A percentile compares a stretch with the other conserved stretches of the same genome.
phyloP scores from a whole-genome alignment of 2,888 invertebrate genomes.

The Argyresthia goedartella region DNA sequence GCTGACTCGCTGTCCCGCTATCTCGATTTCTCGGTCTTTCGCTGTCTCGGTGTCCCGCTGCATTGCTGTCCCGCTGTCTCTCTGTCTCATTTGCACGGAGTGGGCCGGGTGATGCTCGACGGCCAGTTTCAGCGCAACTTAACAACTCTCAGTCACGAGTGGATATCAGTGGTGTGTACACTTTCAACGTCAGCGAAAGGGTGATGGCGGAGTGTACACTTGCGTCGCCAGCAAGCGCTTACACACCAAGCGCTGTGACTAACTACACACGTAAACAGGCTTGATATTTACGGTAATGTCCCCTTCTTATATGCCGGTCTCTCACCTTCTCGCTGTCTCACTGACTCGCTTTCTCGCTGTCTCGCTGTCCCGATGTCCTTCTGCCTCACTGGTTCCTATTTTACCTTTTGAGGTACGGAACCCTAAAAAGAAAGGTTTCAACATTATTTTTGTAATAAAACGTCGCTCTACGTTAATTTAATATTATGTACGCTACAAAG shows the following conservation, averaged over 20 bases:
- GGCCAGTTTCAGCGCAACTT: constrained; percentile 54
- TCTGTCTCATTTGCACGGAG: background rate
- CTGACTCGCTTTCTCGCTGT: background rate
- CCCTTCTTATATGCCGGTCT: constrained; percentile 30
- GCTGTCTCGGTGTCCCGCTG: background rate
- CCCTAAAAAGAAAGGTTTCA: background rate
- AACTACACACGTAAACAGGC: constrained; percentile 52
- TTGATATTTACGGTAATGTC: constrained; percentile 65
- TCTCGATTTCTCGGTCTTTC: background rate
- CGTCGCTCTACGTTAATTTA: too few relatives aligned
- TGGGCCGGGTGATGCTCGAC: constrained; percentile 37
- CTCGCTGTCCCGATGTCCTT: background rate
- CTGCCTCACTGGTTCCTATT: background rate
- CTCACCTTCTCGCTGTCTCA: constrained; percentile 23
- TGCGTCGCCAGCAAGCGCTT: constrained; percentile 66
- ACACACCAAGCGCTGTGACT: constrained; percentile 39
- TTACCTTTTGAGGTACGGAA: too few relatives aligned
- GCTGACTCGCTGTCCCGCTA: background rate
- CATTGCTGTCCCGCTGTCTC: background rate
- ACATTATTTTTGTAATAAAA: background rate
- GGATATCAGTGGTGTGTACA: constrained; percentile 74
- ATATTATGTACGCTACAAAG: too few relatives aligned
- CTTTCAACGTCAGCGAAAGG: constrained; percentile 68
- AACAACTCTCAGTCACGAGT: constrained; percentile 68
- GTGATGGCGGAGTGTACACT: constrained; percentile 74